Evolutionary conservation across 2,797 vertebrate genomes (phyloP).

Genomic region (Picus viridis): DNA sequence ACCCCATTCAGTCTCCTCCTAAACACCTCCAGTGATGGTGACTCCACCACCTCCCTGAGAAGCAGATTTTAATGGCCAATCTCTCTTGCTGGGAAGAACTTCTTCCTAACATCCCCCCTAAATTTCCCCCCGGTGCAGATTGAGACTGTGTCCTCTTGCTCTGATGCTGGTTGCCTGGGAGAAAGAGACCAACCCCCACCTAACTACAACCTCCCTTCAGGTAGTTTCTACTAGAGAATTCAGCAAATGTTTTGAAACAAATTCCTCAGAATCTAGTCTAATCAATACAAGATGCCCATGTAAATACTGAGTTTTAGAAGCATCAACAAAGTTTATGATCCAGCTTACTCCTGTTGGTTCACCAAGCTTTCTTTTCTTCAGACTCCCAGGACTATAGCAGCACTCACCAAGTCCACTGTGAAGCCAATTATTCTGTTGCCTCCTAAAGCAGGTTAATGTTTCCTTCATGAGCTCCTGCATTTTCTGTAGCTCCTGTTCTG

Average conservation of each 20-base stretch:
- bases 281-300: neutral
- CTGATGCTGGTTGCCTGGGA: too few relatives aligned
- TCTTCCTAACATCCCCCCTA: too few relatives aligned
- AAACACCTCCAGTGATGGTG: too few relatives aligned
- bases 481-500: neutral
- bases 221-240: neutral
- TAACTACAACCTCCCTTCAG: too few relatives aligned
- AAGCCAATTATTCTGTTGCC: neutral
- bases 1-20: too few relatives aligned
- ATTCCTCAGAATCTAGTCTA: neutral
- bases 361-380: neutral
- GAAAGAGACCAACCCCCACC: too few relatives aligned
- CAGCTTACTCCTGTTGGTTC: neutral
- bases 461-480: neutral
- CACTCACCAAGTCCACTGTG: neutral
- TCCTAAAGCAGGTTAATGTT: neutral
- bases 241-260: neutral
- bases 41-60: too few relatives aligned
- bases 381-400: neutral
- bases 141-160: too few relatives aligned
- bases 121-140: too few relatives aligned
- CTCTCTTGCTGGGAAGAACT: too few relatives aligned
- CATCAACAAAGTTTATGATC: neutral
- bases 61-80: too few relatives aligned
- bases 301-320: neutral